Evolutionary conservation across 2,888 invertebrate species (phyloP).

Genomic region (Cataglyphis cursor): DNA sequence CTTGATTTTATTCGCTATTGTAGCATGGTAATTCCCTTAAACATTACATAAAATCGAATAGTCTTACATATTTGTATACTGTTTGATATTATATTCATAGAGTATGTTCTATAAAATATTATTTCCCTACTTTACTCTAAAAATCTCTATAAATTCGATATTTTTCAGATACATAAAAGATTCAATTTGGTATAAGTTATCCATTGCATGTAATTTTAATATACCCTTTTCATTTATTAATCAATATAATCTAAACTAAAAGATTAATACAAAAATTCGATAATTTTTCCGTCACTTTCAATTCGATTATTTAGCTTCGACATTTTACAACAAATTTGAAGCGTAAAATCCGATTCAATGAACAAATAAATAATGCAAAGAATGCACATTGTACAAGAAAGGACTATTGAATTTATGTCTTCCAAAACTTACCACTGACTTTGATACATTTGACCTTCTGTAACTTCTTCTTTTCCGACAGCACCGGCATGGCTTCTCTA

Average conservation of each 20-base stretch:
- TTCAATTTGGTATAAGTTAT: conserved; percentile 31
- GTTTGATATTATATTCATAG: conserved; percentile 32
- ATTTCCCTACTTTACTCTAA: conserved; percentile 21
- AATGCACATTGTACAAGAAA: conserved; percentile 32
- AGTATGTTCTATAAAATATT: conserved; percentile 31
- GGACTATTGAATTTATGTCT: conserved; percentile 79
- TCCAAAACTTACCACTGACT: conserved; percentile 91
- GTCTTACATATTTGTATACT: conserved; percentile 20
- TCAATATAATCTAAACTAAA: conserved; percentile 43
- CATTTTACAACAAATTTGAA: conserved; percentile 20
- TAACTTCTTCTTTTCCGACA: conserved; percentile 87
- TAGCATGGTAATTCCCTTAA: conserved; percentile 11
- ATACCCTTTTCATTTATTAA: conserved; percentile 52
- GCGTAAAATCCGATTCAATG: conserved; percentile 10
- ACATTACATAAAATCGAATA: conserved; percentile 30
- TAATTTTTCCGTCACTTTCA: conserved; percentile 16
- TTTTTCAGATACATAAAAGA: conserved; percentile 28
- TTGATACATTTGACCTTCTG: conserved; percentile 91
- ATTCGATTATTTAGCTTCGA: neutral
- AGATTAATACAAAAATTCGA: conserved; percentile 20
- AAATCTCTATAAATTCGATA: conserved; percentile 34
- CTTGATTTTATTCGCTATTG: conserved; percentile 30
- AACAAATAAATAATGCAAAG: conserved; percentile 8
- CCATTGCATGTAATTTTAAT: conserved; percentile 46
- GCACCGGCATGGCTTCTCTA: conserved; percentile 86